Evolutionary conservation across 1,140 invertebrate genomes (phyloP), one percentile per base, ranked within the genome.

Genomic region (Zophobas atratus): DNA sequence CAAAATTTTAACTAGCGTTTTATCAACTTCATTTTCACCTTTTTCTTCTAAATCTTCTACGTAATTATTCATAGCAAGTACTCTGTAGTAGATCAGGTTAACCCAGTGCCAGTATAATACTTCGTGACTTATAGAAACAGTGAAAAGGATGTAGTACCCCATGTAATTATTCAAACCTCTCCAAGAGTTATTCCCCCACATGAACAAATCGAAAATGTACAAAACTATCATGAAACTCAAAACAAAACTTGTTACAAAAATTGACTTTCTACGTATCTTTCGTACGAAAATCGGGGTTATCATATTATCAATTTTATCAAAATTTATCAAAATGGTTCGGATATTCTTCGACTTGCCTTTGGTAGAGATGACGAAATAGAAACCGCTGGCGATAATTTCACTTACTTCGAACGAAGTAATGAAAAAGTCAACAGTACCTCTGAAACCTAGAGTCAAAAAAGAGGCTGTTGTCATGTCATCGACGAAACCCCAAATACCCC

Each of bases 271-370:
- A 41, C 51, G 53, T 20, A 60, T 41, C 0, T 43, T 1, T 8
- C 35, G n/a, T 4, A 57, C 51, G 2, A 39, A 43, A 60, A 35
- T 53, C 8, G 39, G 6, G 2, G 34, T 43, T 8, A 63, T 60
- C 1, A 49, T 20, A 8, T 6, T 33, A 38, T 57, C 38, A 63
- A 70, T 70, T 76, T 76, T 8, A 38, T 63, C 75, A 70, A 79
- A 76, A 41, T 74, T 75, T 6, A 76, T 73, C 6, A 81, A 3
- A 20, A 79, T 77, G 8, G 48, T 63, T 1, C 56, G 6, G 48
- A 81, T 75, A 8, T 51, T 53, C n/a, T 51, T 74, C 71, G 76
- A 70, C 70, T 76, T 75, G 39, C 74, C 79, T 36, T 78, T 78
- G 20, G 76, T 77, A 0, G 75, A 74, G 5, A 77, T 41, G 6